A percentile compares a stretch with the other conserved stretches of the same genome.
These are phyloP conservation scores for Urocynchramus pylzowi DNA, from an alignment of 2,113 vertebrate genomes.

Conservation along the genomic window DNA sequence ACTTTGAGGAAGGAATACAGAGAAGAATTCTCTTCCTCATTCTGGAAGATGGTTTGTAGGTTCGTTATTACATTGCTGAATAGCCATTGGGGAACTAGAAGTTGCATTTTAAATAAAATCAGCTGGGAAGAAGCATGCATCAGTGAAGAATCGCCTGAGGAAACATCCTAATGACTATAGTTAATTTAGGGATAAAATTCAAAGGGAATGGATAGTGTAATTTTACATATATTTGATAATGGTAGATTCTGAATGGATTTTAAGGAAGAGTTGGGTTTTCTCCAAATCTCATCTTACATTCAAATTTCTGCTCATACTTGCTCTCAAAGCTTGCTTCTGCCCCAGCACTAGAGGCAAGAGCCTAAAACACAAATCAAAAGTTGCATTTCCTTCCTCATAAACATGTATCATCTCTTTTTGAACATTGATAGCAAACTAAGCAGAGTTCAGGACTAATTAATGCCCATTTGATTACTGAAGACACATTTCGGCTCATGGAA, in stretches of 20 bases:
- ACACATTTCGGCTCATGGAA: neutral
- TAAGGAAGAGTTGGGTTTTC: neutral
- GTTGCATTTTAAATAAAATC: slow-evolving; percentile 2
- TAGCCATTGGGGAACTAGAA: neutral
- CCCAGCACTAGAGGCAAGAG: neutral
- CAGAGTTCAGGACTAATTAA: neutral
- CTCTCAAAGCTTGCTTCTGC: neutral
- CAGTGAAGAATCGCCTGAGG: neutral
- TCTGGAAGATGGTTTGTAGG: neutral
- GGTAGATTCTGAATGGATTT: neutral
- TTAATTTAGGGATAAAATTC: neutral
- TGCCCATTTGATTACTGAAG: neutral
- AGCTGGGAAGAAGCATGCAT: neutral
- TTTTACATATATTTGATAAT: neutral
- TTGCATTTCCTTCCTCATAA: neutral
- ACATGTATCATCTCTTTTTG: neutral
- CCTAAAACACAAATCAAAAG: neutral
- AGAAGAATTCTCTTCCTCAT: neutral
- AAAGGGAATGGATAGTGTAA: neutral
- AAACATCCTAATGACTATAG: neutral
- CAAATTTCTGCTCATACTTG: neutral
- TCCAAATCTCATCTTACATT: neutral
- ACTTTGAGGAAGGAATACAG: neutral
- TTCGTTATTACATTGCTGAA: neutral
- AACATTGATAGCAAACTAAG: neutral